Evolutionary conservation across 2,888 invertebrate genomes (phyloP), one percentile per base, ranked within the genome.

Genomic region (Tenthredo mesomela): DNA sequence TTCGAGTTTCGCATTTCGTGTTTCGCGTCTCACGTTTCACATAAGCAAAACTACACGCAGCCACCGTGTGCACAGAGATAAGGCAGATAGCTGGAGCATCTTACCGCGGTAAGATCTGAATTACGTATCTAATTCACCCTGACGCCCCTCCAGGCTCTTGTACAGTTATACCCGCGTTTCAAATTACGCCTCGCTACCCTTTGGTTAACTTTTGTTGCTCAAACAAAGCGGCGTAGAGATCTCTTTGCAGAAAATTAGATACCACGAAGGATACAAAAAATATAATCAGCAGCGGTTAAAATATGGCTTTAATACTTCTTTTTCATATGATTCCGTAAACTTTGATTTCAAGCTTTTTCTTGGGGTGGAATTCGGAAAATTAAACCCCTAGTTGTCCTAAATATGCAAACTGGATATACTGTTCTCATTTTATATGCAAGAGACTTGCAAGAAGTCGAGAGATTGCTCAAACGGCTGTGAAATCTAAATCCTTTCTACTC

Each of bases 61-160:
- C 82, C 90, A 91, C 91, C 91, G 92, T 92, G 92, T 92, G 92
- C 92, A 91, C 91, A 90, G 89, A 93, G 93, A 93, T 93, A 93
- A 93, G 91, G 88, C 82, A 87, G 89, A 88, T 89, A 88, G 89
- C 89, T 47, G 21, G 82, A 90, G 90, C 92, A 90, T 92, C 92
- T 92, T 91, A 91, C 88, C 89, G 61, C 70, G 90, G 88, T 82
- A 47, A 65, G 82, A 82, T 82, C 82, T 82, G 89, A 89, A 89
- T 89, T 89, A 82, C 89, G 89, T 88, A 91, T 91, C 90, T 88
- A 89, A 90, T 91, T 91, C 89, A 86, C 78, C 65, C 77, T 29
- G 50, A 43, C 29, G 25, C 33, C 15, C 43, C 67, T 15, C 80
- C 37, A n/a, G 18, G 47, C 82, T 47, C 50, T 61, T 80, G 61